Evolutionary conservation across 2,888 invertebrate species (phyloP), one percentile per base, ranked within the genome.

Genomic region (Masnerella sp.): DNA sequence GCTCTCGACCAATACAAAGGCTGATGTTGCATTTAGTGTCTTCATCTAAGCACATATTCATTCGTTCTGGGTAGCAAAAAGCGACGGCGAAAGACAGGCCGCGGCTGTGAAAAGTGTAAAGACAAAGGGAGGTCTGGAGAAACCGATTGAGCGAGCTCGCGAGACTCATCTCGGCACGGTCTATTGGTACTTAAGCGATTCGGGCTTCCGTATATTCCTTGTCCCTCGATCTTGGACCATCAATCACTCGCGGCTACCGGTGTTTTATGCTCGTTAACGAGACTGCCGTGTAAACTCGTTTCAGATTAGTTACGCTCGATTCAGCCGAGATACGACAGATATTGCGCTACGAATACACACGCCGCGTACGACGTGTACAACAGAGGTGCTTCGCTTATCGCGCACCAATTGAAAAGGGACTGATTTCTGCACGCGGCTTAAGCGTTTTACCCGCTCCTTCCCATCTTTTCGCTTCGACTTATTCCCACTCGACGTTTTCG

Each of bases 211-310:
- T 76, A 72, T 76, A 74, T 68, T 56, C 62, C 77, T 75, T 75
- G 78, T 75, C 76, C 62, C 69, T 62, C 59, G 78, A 79, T 81
- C 78, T 77, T 45, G 74, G 73, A 74, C 74, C 78, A 81, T 81
- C 78, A 75, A 81, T 81, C 80, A 79, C 72, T 74, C 73, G 68
- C 62, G 36, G 78, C 78, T 78, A 80, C 79, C 61, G 78, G 75
- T 77, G 78, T 77, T 79, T 80, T 77, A 78, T 79, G 76, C 75
- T 70, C 68, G 78, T 77, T 78, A 79, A 79, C 77, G 74, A 79
- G 73, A 68, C 73, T 73, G 68, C 68, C 74, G 75, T 65, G 76
- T 73, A 78, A 80, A 79, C 78, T 79, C 79, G 78, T 76, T 74
- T 71, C 74, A 68, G 77, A 79, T 79, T 77, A 77, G 77, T 74